Conservation (phyloP, 2,888 invertebrate species). For the Epinotia ramella region DNA sequence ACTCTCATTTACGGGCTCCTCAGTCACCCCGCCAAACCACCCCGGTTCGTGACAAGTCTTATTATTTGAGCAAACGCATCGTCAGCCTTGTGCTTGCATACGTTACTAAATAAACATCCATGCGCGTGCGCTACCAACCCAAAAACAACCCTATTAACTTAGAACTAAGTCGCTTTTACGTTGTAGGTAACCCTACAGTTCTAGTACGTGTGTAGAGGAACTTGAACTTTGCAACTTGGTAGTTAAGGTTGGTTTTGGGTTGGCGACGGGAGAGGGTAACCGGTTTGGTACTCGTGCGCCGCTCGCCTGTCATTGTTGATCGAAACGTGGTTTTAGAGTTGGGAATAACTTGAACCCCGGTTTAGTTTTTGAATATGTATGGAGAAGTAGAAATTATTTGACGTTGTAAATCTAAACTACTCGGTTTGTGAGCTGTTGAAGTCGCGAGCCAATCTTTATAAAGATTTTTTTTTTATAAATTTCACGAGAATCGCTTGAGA, state of each 20-base stretch:
- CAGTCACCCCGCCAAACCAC: background rate
- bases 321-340: slow-evolving; percentile 32
- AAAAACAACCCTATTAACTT: background rate
- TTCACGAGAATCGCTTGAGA: no score
- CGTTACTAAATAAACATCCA: slow-evolving; percentile 36
- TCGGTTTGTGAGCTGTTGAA: no score
- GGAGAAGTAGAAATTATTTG: background rate
- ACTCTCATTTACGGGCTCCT: background rate
- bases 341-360: slow-evolving; percentile 16
- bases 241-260: slow-evolving; percentile 2
- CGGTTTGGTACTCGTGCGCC: slow-evolving; percentile 18
- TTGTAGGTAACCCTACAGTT: background rate
- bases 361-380: background rate
- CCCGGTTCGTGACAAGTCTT: slow-evolving; percentile 24
- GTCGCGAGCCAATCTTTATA: no score
- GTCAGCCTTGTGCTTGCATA: slow-evolving; percentile 30
- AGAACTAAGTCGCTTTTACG: background rate
- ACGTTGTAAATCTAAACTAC: no score
- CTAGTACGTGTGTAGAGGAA: background rate
- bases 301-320: slow-evolving; percentile 28
- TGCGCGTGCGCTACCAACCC: background rate
- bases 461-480: no score
- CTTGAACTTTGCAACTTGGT: background rate
- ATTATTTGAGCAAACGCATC: slow-evolving; percentile 25
- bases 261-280: slow-evolving; percentile 2